Evolutionary conservation across 2,113 vertebrate species (phyloP).

Genomic region (Datnioides undecimradiatus): DNA sequence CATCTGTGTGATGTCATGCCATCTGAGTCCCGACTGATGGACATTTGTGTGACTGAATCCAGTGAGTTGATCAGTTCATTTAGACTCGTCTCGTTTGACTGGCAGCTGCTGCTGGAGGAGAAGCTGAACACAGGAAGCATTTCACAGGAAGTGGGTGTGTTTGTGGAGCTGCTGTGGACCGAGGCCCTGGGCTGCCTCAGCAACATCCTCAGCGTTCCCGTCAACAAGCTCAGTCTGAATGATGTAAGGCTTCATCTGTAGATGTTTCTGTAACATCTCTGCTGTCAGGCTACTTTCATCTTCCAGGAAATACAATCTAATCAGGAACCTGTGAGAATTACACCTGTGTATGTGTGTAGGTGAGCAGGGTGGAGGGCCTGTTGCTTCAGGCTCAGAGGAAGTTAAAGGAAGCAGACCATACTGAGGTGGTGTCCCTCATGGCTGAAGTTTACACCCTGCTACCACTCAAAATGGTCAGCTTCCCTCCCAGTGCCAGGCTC

Average conservation of each 20-base stretch:
- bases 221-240: constrained; percentile 86
- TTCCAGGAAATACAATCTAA: background rate
- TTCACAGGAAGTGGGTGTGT: constrained; percentile 84
- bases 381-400: constrained; percentile 83
- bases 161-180: constrained; percentile 89
- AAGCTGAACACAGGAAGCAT: constrained; percentile 76
- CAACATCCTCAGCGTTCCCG: constrained; percentile 75
- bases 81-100: constrained; percentile 35
- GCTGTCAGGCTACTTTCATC: too few relatives aligned
- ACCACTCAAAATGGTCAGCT: constrained; percentile 50
- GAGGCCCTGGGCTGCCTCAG: constrained; percentile 87
- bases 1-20: background rate
- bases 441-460: constrained; percentile 82
- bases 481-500: constrained; percentile 57
- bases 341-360: constrained; percentile 66
- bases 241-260: constrained; percentile 78
- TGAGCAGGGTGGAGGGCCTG: constrained; percentile 89
- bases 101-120: constrained; percentile 89
- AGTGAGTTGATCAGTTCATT: background rate
- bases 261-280: background rate
- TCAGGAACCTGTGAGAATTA: background rate
- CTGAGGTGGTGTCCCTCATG: constrained; percentile 54
- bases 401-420: constrained; percentile 42
- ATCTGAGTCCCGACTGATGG: background rate
- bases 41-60: background rate